Conservation (phyloP, 1,140 invertebrate genomes). For the Ips nitidus region DNA sequence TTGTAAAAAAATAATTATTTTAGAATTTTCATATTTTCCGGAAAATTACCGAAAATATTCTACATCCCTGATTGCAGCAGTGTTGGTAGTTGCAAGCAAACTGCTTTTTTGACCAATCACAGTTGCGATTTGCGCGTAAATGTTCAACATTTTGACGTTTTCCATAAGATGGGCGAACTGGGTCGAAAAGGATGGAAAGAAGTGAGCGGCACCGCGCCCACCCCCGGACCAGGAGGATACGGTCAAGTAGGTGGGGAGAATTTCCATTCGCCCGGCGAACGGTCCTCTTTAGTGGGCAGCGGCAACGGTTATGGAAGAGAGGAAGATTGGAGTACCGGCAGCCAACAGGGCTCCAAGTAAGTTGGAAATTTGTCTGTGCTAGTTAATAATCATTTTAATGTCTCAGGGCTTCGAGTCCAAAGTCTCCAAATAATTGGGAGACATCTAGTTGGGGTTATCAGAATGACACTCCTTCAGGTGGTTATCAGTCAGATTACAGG, state of each 20-base stretch:
- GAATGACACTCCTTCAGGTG: constrained; percentile 40
- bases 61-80: too few relatives aligned
- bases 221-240: constrained; percentile 53
- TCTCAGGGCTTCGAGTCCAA: constrained; percentile 48
- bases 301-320: constrained; percentile 51
- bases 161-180: constrained; percentile 65
- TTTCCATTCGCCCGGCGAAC: constrained; percentile 55
- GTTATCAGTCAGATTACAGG: constrained; percentile 44
- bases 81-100: too few relatives aligned
- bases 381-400: not conserved
- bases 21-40: too few relatives aligned
- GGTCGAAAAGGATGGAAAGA: constrained; percentile 71
- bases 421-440: constrained; percentile 46
- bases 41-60: too few relatives aligned
- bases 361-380: constrained; percentile 9
- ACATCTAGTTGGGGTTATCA: constrained; percentile 45
- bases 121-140: not conserved
- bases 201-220: constrained; percentile 59
- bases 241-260: constrained; percentile 55
- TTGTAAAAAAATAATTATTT: too few relatives aligned
- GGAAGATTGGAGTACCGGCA: constrained; percentile 51
- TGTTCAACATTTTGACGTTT: not conserved
- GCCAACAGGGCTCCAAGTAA: constrained; percentile 50
- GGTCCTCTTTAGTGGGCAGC: constrained; percentile 54
- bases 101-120: too few relatives aligned